Conservation (phyloP, 2,113 vertebrate genomes). For the Neopipo cinnamomea region DNA sequence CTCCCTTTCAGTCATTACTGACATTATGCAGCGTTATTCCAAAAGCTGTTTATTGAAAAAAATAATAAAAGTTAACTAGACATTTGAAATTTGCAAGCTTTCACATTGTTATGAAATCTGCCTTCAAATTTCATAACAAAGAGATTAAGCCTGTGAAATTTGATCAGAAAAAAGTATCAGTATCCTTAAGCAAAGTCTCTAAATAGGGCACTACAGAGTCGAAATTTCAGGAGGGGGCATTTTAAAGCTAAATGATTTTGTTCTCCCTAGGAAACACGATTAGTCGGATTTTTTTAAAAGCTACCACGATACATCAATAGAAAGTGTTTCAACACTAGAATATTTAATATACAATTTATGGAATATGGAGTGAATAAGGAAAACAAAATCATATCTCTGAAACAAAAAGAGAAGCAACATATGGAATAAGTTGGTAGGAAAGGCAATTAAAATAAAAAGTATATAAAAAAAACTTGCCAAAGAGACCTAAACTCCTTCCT, state of each 20-base stretch:
- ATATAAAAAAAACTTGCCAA: neutral
- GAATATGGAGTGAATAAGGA: neutral
- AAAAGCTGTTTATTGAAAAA: neutral
- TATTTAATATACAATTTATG: neutral
- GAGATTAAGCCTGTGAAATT: neutral
- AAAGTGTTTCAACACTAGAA: neutral
- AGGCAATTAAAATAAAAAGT: slow-evolving; percentile 29
- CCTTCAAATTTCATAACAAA: neutral
- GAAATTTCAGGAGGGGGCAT: neutral
- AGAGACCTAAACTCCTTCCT: neutral
- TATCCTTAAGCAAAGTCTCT: neutral
- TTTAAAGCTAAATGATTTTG: neutral
- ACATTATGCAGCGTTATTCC: neutral
- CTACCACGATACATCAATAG: neutral
- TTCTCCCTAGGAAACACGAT: neutral
- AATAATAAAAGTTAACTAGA: neutral
- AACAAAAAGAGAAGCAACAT: slow-evolving; percentile 23
- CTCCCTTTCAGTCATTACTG: neutral
- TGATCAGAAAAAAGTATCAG: neutral
- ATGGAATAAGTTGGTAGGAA: slow-evolving; percentile 41
- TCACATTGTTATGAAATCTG: neutral
- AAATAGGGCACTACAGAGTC: no score
- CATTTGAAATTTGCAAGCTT: neutral
- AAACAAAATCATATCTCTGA: neutral
- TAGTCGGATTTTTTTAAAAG: neutral